A percentile compares a stretch with the other conserved stretches of the same genome.
These are phyloP conservation scores for Spheniscus mendiculus DNA, from an alignment of 2,113 vertebrate genomes.

Conservation along the genomic window DNA sequence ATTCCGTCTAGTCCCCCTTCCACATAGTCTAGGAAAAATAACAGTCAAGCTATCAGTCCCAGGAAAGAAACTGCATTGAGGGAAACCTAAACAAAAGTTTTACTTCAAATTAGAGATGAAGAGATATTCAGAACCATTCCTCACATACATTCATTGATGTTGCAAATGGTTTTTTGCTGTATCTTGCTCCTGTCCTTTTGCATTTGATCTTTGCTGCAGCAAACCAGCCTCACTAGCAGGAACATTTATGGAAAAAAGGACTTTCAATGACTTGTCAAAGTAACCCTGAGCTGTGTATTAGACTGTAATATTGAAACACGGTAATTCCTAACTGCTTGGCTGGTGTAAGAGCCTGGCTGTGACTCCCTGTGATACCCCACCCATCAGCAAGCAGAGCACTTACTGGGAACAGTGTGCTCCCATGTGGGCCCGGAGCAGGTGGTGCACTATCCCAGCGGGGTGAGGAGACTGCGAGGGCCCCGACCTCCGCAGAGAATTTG, in stretches of 20 bases:
- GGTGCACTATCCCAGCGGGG: background rate
- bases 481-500: background rate
- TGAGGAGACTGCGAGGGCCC: background rate
- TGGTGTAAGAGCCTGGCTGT: background rate
- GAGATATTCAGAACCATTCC: background rate
- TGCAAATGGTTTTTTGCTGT: background rate
- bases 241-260: background rate
- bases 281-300: background rate
- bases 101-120: background rate
- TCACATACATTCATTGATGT: background rate
- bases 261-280: background rate
- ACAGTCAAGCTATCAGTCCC: background rate
- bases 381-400: background rate
- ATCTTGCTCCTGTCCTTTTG: background rate
- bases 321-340: background rate
- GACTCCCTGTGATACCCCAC: background rate
- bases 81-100: background rate
- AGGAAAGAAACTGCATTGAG: background rate
- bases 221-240: background rate
- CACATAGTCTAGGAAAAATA: background rate
- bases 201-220: background rate
- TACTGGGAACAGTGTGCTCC: background rate
- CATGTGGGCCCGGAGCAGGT: background rate
- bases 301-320: rapidly evolving
- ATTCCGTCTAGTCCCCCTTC: background rate